Evolutionary conservation across 2,888 invertebrate genomes (phyloP).

Genomic region (Linyphia triangularis): DNA sequence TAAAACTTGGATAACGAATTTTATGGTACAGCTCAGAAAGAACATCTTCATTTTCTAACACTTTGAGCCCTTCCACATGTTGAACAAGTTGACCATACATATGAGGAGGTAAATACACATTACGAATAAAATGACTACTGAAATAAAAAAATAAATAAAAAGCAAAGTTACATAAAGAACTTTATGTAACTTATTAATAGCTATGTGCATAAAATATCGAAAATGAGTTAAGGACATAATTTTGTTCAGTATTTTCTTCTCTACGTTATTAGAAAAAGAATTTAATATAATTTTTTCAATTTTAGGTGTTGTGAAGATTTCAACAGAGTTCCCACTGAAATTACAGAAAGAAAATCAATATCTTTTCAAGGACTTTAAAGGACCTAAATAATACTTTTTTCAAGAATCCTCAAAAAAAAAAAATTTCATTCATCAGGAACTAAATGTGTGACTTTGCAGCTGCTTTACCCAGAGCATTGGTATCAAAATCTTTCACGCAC

Average conservation of each 20-base stretch:
- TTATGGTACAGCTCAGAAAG: slow-evolving; percentile 62
- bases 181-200: neutral
- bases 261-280: neutral
- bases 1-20: slow-evolving; percentile 65
- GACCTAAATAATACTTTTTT: too few species aligned
- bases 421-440: neutral
- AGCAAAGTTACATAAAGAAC: neutral
- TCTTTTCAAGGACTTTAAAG: too few species aligned
- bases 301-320: neutral
- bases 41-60: slow-evolving; percentile 79
- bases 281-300: neutral
- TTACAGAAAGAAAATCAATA: too few species aligned
- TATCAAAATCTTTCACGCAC: too few species aligned
- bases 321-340: too few species aligned
- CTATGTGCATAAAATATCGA: neutral
- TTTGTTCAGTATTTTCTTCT: neutral
- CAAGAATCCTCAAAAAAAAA: too few species aligned
- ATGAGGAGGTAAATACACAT: slow-evolving; percentile 85
- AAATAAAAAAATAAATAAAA: slow-evolving; percentile 7
- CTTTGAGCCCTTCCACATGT: slow-evolving; percentile 82
- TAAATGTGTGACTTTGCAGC: too few species aligned
- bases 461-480: too few species aligned
- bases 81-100: slow-evolving; percentile 90
- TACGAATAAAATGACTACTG: slow-evolving; percentile 79
- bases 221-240: neutral